Evolutionary conservation across 1,140 invertebrate genomes (phyloP), one percentile per base, ranked within the genome.

Genomic region (Panonychus citri): DNA sequence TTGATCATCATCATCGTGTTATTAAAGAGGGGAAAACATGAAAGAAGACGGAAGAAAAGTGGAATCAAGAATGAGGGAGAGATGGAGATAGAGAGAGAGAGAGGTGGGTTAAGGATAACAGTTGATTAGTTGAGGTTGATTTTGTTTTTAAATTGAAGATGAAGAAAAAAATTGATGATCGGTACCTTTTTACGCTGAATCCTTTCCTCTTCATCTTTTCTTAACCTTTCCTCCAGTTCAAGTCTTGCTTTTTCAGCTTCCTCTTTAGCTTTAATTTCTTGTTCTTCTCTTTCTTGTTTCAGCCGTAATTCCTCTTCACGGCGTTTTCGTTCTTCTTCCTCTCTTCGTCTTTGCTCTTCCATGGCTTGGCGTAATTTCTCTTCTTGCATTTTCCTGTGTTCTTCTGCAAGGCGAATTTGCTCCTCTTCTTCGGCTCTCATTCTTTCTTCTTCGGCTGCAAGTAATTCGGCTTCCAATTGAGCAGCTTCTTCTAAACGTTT

Each of bases 151-250:
- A n/a, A n/a, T n/a, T n/a, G n/a, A n/a, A n/a, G n/a, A n/a, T n/a
- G n/a, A n/a, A n/a, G n/a, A n/a, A n/a, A n/a, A n/a, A n/a, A n/a
- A n/a, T 34, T 34, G 30, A 7, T 34, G 25, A 39, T 34, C 52
- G 15, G 21, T 21, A 56, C 55, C 55, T 56, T 56, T 56, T 56
- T 56, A 12, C 55, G 13, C 19, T 15, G 30, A 15, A 56, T 21
- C n/a, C 55, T 46, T 49, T 56, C 55, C 30, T 56, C 43, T 49
- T 56, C 55, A 48, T 56, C 55, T 49, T 48, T 48, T 30, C 43
- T 19, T 25, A 56, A 34, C 26, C 55, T 17, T 49, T 56, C 55
- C 24, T 56, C 53, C n/a, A 55, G 24, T 43, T 55, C 53, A 10
- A 40, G 19, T 19, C 43, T 37, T 24, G 24, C 40, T 27, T 25